Evolutionary conservation across 2,797 vertebrate genomes (phyloP).

Genomic region (Morus bassanus): DNA sequence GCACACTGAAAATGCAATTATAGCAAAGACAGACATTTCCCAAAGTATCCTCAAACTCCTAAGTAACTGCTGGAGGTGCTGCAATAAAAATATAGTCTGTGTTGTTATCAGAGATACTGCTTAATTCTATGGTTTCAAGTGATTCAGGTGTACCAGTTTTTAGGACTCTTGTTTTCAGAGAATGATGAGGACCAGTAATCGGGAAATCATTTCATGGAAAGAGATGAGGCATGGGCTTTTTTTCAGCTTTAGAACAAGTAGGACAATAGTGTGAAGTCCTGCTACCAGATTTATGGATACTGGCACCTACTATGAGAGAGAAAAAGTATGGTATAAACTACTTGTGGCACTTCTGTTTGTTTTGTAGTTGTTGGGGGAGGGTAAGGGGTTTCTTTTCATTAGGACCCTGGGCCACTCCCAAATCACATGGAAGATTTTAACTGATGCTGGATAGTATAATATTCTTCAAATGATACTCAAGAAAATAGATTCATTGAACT

Average conservation of each 20-base stretch:
- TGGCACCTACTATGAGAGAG: background rate
- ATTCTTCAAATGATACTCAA: background rate
- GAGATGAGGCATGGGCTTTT: background rate
- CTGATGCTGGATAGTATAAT: background rate
- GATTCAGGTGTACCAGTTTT: background rate
- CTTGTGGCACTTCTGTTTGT: background rate
- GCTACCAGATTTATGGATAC: background rate
- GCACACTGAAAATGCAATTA: background rate
- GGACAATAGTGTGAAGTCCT: background rate
- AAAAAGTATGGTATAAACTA: background rate
- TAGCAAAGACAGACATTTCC: background rate
- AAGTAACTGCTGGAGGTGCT: background rate
- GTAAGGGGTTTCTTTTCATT: background rate
- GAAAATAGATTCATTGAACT: background rate
- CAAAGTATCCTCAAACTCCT: background rate
- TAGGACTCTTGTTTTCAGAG: background rate
- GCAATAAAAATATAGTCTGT: background rate
- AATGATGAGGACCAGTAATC: background rate
- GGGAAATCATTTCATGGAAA: background rate
- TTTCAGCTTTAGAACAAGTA: background rate
- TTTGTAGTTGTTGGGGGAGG: background rate
- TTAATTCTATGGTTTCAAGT: background rate
- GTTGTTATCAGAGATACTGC: background rate
- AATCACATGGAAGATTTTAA: background rate
- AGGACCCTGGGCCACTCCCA: background rate